Evolutionary conservation across 2,113 vertebrate genomes (phyloP), one percentile per base, ranked within the genome.

Genomic region (Psephotus haematonotus): DNA sequence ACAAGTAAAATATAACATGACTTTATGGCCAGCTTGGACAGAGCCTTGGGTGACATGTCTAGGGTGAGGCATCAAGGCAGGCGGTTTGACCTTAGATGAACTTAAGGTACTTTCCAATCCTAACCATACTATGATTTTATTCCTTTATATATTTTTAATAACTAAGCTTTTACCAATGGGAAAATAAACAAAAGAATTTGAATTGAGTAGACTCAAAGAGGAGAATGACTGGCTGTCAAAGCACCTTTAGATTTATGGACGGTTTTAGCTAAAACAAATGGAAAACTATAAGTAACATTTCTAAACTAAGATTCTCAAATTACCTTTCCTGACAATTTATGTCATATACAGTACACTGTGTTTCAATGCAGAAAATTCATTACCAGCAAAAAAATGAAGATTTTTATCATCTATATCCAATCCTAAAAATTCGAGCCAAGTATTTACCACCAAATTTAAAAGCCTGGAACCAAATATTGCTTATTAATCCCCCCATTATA

Each of bases 181-280:
- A 82, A 95, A 67, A 9, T 19, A 79, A 94, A 81, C 13, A 85
- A 76, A 91, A 75, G 24, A 41, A 62, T 44, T 62, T 60, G 10
- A 90, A 90, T 19, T 31, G 52, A 77, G 46, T 49, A 79, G 49
- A 39, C 39, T 39, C 10, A 39, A 39, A 39, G 39, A 39, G 11
- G 33, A 84, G 75, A 96, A 84, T 64, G 69, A 76, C 47, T 68
- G 39, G 57, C 28, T 89, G 49, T 82, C 78, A 91, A 92, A 93
- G 79, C 3, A 49, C 16, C 10, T 19, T 59, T 23, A 74, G 41
- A 94, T 90, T 80, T 88, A 50, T 1, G 67, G 46, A 70, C 0
- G 0, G 47, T 17, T 95, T 80, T 68, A 43, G 16, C 43, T 94
- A 92, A 93, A 86, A 94, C 16, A 92, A 94, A 81, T 10, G 43